Percentiles rank a stretch among this genome's conserved stretches.
Evolutionary conservation across 2,888 invertebrate species (phyloP).

Genomic region (Drosophila setosimentum): DNA sequence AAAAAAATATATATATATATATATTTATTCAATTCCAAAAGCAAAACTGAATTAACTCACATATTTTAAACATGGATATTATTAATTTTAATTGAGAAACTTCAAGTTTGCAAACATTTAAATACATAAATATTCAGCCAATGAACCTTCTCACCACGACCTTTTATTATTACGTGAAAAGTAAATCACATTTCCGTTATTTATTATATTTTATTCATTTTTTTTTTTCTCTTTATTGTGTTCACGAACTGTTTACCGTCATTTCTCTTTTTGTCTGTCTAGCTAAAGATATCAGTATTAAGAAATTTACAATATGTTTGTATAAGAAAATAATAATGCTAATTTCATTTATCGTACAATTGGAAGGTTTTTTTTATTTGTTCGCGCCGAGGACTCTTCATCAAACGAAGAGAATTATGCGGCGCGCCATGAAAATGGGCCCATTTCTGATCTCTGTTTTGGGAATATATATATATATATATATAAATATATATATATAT

Average conservation of each 20-base stretch:
- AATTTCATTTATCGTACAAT: conserved; percentile 49
- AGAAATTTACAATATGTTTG: conserved; percentile 3
- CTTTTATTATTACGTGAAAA: conserved; percentile 25
- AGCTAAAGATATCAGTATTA: not conserved
- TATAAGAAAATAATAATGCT: conserved; percentile 39
- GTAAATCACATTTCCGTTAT: not conserved
- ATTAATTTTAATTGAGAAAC: conserved; percentile 29
- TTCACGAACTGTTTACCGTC: not conserved
- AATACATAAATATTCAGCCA: conserved; percentile 17
- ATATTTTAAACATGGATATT: conserved; percentile 35
- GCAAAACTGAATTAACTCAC: conserved; percentile 16
- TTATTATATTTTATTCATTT: not conserved
- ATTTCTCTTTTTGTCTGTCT: not conserved
- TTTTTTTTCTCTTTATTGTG: not conserved
- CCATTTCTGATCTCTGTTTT: conserved; percentile 14
- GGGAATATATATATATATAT: conserved; percentile 15
- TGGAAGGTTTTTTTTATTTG: conserved; percentile 39
- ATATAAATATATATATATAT: not conserved
- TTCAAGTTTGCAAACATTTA: not conserved
- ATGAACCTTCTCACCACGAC: conserved; percentile 9
- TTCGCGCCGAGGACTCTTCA: conserved; percentile 48
- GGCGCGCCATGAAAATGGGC: conserved; percentile 23
- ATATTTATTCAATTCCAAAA: conserved; percentile 26
- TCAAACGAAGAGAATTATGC: conserved; percentile 67
- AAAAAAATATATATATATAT: not conserved